Percentiles rank a stretch among this genome's conserved stretches.
These are phyloP conservation scores for Tympanuchus pallidicinctus DNA, from an alignment of 2,113 vertebrate genomes.

Conservation along the genomic window DNA sequence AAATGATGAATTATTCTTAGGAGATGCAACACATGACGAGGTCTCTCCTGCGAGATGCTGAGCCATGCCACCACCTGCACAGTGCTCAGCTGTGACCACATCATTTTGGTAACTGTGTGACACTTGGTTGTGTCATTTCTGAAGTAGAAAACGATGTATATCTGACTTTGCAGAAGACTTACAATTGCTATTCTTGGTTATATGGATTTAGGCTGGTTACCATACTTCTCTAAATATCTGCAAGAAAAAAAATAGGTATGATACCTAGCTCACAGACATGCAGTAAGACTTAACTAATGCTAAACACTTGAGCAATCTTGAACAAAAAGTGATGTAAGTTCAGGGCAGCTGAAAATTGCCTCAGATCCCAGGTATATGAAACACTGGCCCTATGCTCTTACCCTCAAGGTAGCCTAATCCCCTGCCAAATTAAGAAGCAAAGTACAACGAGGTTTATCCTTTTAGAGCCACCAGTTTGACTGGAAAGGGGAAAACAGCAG, in stretches of 20 bases:
- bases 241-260: not conserved
- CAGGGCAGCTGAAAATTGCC: not conserved
- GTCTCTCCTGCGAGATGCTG: not conserved
- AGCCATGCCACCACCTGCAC: not conserved
- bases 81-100: not conserved
- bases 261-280: not conserved
- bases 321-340: not conserved
- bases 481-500: not conserved
- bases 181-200: not conserved
- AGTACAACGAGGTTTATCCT: not conserved
- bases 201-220: not conserved
- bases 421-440: not conserved
- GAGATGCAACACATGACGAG: not conserved
- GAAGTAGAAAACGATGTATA: not conserved
- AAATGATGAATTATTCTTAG: not conserved
- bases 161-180: not conserved
- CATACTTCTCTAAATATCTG: not conserved
- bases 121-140: not conserved
- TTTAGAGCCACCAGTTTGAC: slow-evolving; percentile 13
- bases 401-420: slow-evolving; percentile 1
- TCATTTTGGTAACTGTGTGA: not conserved
- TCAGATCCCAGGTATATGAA: not conserved
- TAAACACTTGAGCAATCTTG: not conserved
- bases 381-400: not conserved
- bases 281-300: not conserved